These are phyloP conservation scores for Muscicapa adusta DNA, from an alignment of 2,113 vertebrate species.

Conservation along the genomic window DNA sequence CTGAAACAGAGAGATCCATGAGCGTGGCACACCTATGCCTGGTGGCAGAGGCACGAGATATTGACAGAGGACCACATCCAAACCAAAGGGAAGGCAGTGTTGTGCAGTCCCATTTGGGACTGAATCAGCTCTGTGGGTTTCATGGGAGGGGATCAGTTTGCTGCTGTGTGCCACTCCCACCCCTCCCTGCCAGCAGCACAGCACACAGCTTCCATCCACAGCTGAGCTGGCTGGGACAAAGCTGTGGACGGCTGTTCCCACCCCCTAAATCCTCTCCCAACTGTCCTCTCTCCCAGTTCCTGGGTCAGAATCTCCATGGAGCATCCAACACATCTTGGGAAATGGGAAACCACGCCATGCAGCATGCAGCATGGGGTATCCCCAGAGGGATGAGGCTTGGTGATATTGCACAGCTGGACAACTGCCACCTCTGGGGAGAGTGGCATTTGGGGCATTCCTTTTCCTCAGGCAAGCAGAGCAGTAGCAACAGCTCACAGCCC, in stretches of 20 bases:
- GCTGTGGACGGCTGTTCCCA: neutral
- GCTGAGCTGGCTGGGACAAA: neutral
- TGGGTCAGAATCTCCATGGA: neutral
- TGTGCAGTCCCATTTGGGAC: neutral
- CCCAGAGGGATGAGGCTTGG: neutral
- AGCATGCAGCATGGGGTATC: neutral
- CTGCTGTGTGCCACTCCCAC: neutral
- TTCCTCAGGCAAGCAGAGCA: neutral
- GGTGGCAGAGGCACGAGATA: accelerated
- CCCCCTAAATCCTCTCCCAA: neutral
- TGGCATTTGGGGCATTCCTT: neutral
- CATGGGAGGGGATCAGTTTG: neutral
- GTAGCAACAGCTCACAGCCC: neutral
- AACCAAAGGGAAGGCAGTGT: neutral
- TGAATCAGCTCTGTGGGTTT: neutral
- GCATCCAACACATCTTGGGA: neutral
- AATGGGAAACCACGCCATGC: neutral
- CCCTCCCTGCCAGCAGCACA: neutral
- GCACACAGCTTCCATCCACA: neutral
- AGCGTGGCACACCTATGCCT: accelerated
- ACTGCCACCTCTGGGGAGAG: neutral
- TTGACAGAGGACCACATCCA: neutral
- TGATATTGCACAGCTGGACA: neutral
- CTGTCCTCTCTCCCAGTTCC: neutral
- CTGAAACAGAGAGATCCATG: neutral